Evolutionary conservation across 2,797 vertebrate genomes (phyloP).

Genomic region (Pangasius sanitwongsei): DNA sequence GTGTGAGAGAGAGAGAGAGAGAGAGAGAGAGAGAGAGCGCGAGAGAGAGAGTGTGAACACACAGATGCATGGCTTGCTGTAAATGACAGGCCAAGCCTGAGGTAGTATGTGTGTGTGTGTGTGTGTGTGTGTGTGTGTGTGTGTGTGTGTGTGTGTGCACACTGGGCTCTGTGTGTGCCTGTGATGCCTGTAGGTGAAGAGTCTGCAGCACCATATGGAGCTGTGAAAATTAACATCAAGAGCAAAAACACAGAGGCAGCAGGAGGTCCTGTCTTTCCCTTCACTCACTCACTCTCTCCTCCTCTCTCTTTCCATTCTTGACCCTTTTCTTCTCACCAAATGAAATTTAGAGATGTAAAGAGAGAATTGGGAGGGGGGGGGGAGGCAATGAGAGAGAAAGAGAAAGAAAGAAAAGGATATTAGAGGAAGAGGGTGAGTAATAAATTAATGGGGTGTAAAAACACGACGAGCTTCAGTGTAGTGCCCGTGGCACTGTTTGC

Average conservation of each 20-base stretch:
- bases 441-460: constrained; percentile 86
- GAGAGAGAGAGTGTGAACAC: constrained; percentile 71
- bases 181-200: constrained; percentile 95
- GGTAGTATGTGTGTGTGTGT: constrained; percentile 83
- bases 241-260: constrained; percentile 87
- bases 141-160: constrained; percentile 62
- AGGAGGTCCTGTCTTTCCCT: constrained; percentile 66
- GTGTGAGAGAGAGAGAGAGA: constrained; percentile 61
- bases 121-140: constrained; percentile 55
- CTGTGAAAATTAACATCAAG: constrained; percentile 96
- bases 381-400: background rate
- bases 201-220: constrained; percentile 99
- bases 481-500: constrained; percentile 84
- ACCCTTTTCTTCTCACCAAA: constrained; percentile 61
- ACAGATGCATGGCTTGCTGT: constrained; percentile 94
- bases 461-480: constrained; percentile 79
- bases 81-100: constrained; percentile 95
- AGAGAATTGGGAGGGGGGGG: background rate
- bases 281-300: constrained; percentile 34
- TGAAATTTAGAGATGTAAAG: constrained; percentile 80
- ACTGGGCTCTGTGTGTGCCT: constrained; percentile 56
- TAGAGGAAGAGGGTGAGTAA: constrained; percentile 71
- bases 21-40: constrained; percentile 15
- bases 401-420: constrained; percentile 63
- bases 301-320: constrained; percentile 55